Conservation (phyloP, 2,113 vertebrate genomes). For the Machaerirhynchus nigripectus region DNA sequence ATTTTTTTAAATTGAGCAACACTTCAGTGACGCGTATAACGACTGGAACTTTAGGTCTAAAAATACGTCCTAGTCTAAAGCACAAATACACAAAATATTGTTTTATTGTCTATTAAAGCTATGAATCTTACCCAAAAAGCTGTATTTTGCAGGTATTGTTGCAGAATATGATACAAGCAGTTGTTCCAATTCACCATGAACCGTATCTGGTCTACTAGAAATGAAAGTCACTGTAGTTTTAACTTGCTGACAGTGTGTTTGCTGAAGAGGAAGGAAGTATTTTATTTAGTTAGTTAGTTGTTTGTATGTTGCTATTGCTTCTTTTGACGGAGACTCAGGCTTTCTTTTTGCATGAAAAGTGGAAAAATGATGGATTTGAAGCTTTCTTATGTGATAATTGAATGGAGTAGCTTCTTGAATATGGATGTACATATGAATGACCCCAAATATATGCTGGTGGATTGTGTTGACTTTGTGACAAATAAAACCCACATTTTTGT, state of each 20-base stretch:
- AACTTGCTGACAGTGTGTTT: constrained; percentile 7
- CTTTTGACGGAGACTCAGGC: background rate
- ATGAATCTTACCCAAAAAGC: background rate
- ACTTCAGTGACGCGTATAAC: background rate
- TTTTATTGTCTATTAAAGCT: background rate
- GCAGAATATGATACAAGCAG: background rate
- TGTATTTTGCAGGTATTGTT: background rate
- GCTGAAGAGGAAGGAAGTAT: constrained; percentile 18
- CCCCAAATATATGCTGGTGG: background rate
- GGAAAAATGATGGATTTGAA: background rate
- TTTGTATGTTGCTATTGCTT: background rate
- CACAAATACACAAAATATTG: background rate
- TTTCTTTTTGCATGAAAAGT: background rate
- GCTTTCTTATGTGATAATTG: background rate
- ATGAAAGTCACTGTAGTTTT: background rate
- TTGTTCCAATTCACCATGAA: background rate
- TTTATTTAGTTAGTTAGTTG: background rate
- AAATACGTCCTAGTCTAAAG: background rate
- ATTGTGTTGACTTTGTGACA: background rate
- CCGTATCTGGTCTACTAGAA: background rate
- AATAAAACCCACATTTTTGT: background rate
- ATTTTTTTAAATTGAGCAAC: background rate
- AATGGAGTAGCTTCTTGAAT: background rate
- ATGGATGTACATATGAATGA: background rate
- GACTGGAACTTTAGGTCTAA: background rate